Evolutionary conservation across 92 coral and sea anemone genomes (phyloP).

Genomic region (Metridium senile): DNA sequence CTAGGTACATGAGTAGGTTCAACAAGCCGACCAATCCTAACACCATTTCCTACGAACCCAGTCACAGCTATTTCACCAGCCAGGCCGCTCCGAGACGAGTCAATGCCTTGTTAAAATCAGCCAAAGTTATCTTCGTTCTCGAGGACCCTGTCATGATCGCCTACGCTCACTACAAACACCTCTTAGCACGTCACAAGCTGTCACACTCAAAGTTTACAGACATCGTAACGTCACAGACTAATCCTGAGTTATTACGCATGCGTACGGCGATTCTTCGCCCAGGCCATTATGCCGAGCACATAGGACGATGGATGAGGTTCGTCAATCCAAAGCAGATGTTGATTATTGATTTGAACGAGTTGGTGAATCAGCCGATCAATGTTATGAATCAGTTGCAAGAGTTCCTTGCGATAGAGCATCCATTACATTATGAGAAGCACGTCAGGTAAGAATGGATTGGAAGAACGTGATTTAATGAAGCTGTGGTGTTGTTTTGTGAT

Average conservation of each 20-base stretch:
- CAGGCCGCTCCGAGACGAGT: constrained; percentile 81
- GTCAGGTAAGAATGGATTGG: constrained; percentile 56
- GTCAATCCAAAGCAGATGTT: constrained; percentile 85
- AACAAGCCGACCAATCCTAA: constrained; percentile 68
- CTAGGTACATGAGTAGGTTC: constrained; percentile 86
- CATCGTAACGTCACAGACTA: constrained; percentile 53
- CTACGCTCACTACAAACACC: constrained; percentile 77
- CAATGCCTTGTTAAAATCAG: constrained; percentile 83
- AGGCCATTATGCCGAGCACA: constrained; percentile 95
- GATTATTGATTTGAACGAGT: constrained; percentile 69
- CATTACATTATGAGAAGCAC: constrained; percentile 63
- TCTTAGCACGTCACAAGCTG: constrained; percentile 38
- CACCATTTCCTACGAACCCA: constrained; percentile 78
- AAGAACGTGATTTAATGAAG: background rate
- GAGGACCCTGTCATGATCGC: constrained; percentile 93
- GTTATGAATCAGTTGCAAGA: constrained; percentile 86
- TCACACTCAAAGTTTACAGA: constrained; percentile 63
- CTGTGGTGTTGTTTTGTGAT: background rate
- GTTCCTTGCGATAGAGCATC: constrained; percentile 79
- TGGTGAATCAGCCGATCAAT: constrained; percentile 73
- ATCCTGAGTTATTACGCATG: constrained; percentile 44
- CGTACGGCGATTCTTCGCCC: constrained; percentile 71
- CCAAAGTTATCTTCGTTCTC: constrained; percentile 83
- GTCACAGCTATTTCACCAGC: constrained; percentile 84
- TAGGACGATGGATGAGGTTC: constrained; percentile 93